These are phyloP conservation scores for Telenomus remus DNA, from an alignment of 1,140 invertebrate genomes.

Conservation along the genomic window DNA sequence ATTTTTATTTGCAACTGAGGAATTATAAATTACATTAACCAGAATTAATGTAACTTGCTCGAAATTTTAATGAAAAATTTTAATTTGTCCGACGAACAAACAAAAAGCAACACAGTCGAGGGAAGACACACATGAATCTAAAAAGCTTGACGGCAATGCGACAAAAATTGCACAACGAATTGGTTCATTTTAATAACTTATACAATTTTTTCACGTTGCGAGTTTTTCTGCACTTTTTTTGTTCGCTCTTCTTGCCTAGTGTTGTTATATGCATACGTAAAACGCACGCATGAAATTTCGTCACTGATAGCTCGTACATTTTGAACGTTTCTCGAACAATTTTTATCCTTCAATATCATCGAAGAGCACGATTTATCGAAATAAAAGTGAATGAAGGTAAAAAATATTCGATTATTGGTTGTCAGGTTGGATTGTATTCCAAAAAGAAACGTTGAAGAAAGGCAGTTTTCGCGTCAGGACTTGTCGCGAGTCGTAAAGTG, in stretches of 20 bases:
- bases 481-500: conserved; percentile 55
- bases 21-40: conserved; percentile 51
- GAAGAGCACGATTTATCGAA: conserved; percentile 7
- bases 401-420: conserved; percentile 31
- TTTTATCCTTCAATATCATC: too few relatives aligned
- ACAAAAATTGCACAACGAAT: conserved; percentile 11
- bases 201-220: neutral
- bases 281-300: too few relatives aligned
- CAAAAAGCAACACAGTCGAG: neutral
- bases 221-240: too few relatives aligned
- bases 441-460: conserved; percentile 16
- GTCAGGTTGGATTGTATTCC: conserved; percentile 9
- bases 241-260: too few relatives aligned
- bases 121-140: conserved; percentile 14
- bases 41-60: conserved; percentile 39
- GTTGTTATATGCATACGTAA: too few relatives aligned
- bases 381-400: too few relatives aligned
- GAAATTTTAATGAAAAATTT: conserved; percentile 49
- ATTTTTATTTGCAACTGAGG: conserved; percentile 53
- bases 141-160: conserved; percentile 12
- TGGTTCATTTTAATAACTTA: conserved; percentile 23
- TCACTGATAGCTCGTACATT: too few relatives aligned
- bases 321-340: too few relatives aligned
- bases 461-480: conserved; percentile 8
- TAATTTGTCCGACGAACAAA: conserved; percentile 13